Evolutionary conservation across 2,113 vertebrate species (phyloP), one percentile per base, ranked within the genome.

Genomic region (Orthonyx spaldingii): DNA sequence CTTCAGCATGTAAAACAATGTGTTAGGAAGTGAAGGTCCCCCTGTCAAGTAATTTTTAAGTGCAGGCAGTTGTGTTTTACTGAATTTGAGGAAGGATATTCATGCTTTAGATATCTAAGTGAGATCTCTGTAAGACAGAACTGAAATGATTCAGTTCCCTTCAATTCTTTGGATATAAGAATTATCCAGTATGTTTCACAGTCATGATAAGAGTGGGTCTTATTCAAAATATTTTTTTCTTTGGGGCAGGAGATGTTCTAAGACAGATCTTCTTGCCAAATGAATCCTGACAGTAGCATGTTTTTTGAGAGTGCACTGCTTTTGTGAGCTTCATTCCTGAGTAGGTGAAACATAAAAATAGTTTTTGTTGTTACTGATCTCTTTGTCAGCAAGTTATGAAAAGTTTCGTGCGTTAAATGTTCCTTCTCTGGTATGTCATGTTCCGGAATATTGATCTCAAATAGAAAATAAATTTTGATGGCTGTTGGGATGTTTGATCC

Each of bases 281-380:
- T 39, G 15, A 63, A 53, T 87, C 28, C 11, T 0, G 0, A 44
- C 44, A 32, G 39, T 28, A 78, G 11, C 14, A 4, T 64, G 21
- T 75, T 63, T 87, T 79, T 42, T 77, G 42, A 53, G 26, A 49
- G 44, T 23, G 4, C 3, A 7, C 10, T 68, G 30, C 33, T 71
- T 74, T 85, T 82, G 35, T 50, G 12, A 46, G 4, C 56, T 87
- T 81, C 1, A 3, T 90, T 90, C 88, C 52, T 87, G 52, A 13
- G 30, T 63, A 55, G 33, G 5, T 74, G 61, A 82, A 87, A 78
- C 9, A 4, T 18, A 53, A 74, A 6, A 37, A 18, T 60, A 56
- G 5, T 39, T 89, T 68, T 52, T 86, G 11, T 86, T 47, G 14
- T 56, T 64, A 32, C 17, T 90, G 42, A 9, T 52, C 28, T 61